A percentile compares a stretch with the other conserved stretches of the same genome.
Conservation (phyloP, 2,113 vertebrate genomes). For the Mixornis gularis region DNA sequence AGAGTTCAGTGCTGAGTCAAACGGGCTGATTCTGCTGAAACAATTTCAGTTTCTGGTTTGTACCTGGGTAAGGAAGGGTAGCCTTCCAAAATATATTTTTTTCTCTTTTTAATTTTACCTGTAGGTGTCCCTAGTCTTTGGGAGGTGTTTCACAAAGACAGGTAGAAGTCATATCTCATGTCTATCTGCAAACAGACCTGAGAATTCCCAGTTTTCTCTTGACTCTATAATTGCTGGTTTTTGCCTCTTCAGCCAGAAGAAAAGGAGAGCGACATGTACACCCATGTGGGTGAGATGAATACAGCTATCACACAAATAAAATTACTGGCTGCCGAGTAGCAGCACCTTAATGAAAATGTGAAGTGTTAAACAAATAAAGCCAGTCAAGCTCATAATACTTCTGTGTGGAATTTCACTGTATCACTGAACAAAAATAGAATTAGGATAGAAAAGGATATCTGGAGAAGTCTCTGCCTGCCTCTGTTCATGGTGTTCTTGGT, state of each 20-base stretch:
- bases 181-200: not conserved
- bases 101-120: not conserved
- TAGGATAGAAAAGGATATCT: not conserved
- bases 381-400: slow-evolving; percentile 58
- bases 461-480: not conserved
- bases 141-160: not conserved
- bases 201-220: not conserved
- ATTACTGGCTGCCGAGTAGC: slow-evolving; percentile 54
- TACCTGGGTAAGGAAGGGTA: not conserved
- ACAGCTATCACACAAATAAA: slow-evolving; percentile 57
- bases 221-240: not conserved
- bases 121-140: not conserved
- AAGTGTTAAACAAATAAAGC: slow-evolving; percentile 68
- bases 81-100: not conserved
- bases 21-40: not conserved
- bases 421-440: slow-evolving; percentile 50
- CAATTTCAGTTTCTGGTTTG: not conserved
- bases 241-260: not conserved
- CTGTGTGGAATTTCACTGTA: slow-evolving; percentile 47
- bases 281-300: slow-evolving; percentile 23
- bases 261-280: not conserved
- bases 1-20: not conserved
- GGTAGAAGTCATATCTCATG: not conserved
- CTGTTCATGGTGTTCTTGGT: not conserved
- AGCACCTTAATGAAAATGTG: slow-evolving; percentile 69